Evolutionary conservation across 2,113 vertebrate genomes (phyloP).

Genomic region (Ictalurus furcatus): DNA sequence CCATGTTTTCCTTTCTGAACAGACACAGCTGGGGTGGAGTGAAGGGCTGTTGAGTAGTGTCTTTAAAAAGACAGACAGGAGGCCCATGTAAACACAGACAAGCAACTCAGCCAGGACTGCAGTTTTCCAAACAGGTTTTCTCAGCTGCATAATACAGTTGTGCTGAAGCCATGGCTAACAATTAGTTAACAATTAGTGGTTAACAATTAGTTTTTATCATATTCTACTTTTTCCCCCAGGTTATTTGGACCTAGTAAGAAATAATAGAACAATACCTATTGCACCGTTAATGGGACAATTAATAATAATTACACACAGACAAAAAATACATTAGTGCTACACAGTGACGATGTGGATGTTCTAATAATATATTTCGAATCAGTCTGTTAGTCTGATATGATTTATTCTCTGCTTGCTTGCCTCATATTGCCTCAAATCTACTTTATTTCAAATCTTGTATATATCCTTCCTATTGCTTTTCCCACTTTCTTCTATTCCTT

Average conservation of each 20-base stretch:
- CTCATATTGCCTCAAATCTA: neutral
- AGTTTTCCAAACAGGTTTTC: neutral
- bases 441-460: neutral
- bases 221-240: neutral
- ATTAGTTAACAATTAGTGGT: neutral
- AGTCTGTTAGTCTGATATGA: neutral
- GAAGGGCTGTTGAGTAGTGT: neutral
- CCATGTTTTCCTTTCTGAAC: neutral
- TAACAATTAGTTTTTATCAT: neutral
- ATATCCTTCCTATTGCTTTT: slow-evolving; percentile 15
- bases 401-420: neutral
- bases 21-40: neutral
- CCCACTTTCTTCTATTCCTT: slow-evolving; percentile 20
- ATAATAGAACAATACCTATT: neutral
- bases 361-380: neutral
- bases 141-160: neutral
- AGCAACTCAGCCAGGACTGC: neutral
- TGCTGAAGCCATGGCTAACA: neutral
- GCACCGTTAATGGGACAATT: neutral
- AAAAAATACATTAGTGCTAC: neutral
- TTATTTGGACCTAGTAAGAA: neutral
- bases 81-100: neutral
- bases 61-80: neutral
- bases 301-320: neutral
- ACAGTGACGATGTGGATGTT: neutral